A percentile compares a stretch with the other conserved stretches of the same genome.
Evolutionary conservation across 1,140 invertebrate genomes (phyloP).

Genomic region (Halesus radiatus): DNA sequence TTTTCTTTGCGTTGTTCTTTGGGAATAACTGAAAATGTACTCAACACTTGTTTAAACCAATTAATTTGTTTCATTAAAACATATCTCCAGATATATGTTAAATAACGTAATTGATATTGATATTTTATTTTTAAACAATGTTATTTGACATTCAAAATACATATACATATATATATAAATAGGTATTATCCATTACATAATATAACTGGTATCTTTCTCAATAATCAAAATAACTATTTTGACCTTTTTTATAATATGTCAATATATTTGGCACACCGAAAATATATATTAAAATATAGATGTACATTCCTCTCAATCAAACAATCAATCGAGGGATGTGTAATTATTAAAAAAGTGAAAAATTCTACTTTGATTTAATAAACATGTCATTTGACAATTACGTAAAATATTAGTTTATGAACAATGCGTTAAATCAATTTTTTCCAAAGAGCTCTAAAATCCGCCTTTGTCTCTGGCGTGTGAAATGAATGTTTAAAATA

Average conservation of each 20-base stretch:
- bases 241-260: not conserved
- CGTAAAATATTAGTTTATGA: too few relatives aligned
- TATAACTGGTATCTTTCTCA: not conserved
- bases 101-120: conserved; percentile 13
- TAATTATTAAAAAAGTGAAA: too few relatives aligned
- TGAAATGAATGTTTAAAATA: too few relatives aligned
- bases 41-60: conserved; percentile 53
- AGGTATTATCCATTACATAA: conserved; percentile 3
- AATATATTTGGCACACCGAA: not conserved
- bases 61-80: conserved; percentile 46
- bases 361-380: too few relatives aligned
- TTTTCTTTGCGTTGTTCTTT: not conserved
- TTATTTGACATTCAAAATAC: conserved; percentile 21
- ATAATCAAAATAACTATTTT: not conserved
- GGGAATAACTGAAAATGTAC: conserved; percentile 51
- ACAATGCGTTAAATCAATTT: not conserved
- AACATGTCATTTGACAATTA: too few relatives aligned
- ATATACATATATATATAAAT: not conserved
- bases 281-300: not conserved
- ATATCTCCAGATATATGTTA: not conserved
- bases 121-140: conserved; percentile 12
- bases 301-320: not conserved
- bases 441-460: not conserved
- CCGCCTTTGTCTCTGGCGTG: not conserved
- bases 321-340: too few relatives aligned